Base-by-base conservation (phyloP, 2,797 vertebrate species). In the Hoplostethus atlanticus region DNA sequence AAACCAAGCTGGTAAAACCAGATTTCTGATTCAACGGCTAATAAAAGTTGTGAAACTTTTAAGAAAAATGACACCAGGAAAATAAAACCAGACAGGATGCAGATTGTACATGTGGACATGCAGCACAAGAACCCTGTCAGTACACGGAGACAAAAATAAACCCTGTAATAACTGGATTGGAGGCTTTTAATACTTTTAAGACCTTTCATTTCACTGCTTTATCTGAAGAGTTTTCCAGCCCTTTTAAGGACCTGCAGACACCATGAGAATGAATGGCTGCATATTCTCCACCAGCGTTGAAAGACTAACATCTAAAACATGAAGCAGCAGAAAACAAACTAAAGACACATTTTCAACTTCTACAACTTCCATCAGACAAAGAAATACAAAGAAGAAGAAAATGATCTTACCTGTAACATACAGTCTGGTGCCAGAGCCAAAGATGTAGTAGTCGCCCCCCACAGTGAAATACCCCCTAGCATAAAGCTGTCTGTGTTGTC, bases 351-450 rank as follows among this genome's bases (percentile, higher is more conserved):
- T 56, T 71, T 63, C 25, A 13, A 21, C 21, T 21, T 21, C 3
- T 47, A 17, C 51, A 68, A 16, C 21, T 21, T 21, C 21, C 21
- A 21, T 21, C 21, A 21, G 21, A 21, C 21, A 21, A 21, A 21
- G 21, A 21, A 21, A 21, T 21, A 21, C 21, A 21, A 21, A 21
- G 17, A n/a, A 53, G 68, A 28, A 5, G 4, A 64, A 51, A 4
- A 6, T 31, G 54, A 56, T 63, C 75, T 79, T 64, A 83, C 84
- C 66, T 59, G 71, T 60, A 3, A 83, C 80, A 55, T 8, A 62
- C 59, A 86, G 80, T 76, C 56, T 81, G 25, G 75, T 76, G 60
- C 84, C 84, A 68, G 78, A 42, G n/a, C 84, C 78, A 63, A 83
- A 76, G 69, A 81, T 54, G 30, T 51, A 76, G 3, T 5, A 0